phyloP scores from a whole-genome alignment of 1,140 invertebrate species.

The Drusus annulatus region DNA sequence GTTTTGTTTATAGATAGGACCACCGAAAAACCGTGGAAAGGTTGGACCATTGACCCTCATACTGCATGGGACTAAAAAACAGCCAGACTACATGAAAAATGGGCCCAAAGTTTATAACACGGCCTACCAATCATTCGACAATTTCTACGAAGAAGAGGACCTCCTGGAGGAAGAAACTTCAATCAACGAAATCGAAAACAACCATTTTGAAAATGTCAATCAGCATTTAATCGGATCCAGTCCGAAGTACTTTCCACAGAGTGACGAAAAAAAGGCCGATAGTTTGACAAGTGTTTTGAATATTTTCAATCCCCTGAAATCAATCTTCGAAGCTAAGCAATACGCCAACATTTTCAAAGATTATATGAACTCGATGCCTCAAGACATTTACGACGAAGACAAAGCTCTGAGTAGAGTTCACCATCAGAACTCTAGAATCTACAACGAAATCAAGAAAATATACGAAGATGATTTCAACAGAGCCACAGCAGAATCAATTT shows the following conservation, averaged over 20 bases:
- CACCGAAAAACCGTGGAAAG: slow-evolving; percentile 70
- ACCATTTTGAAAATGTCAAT: neutral
- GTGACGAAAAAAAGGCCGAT: neutral
- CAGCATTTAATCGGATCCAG: neutral
- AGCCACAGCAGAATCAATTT: no score
- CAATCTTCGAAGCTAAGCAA: neutral
- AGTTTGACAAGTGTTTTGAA: neutral
- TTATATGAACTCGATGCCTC: neutral
- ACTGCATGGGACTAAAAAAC: slow-evolving; percentile 79
- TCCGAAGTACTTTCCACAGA: neutral
- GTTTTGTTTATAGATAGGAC: slow-evolving; percentile 62
- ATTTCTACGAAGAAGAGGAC: neutral
- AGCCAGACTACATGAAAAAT: slow-evolving; percentile 75
- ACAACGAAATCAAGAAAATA: neutral
- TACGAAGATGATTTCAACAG: no score
- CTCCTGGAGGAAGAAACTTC: no score
- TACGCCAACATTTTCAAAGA: neutral
- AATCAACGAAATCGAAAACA: neutral
- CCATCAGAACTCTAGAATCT: slow-evolving; percentile 46
- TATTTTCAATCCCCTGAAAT: neutral
- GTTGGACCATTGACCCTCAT: slow-evolving; percentile 74
- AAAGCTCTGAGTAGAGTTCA: slow-evolving; percentile 45
- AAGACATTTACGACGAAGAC: slow-evolving; percentile 40
- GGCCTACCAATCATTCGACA: slow-evolving; percentile 17
- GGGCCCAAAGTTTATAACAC: slow-evolving; percentile 71